Base-by-base conservation (phyloP, 1,140 invertebrate genomes). In the Chrysopa pallens region DNA sequence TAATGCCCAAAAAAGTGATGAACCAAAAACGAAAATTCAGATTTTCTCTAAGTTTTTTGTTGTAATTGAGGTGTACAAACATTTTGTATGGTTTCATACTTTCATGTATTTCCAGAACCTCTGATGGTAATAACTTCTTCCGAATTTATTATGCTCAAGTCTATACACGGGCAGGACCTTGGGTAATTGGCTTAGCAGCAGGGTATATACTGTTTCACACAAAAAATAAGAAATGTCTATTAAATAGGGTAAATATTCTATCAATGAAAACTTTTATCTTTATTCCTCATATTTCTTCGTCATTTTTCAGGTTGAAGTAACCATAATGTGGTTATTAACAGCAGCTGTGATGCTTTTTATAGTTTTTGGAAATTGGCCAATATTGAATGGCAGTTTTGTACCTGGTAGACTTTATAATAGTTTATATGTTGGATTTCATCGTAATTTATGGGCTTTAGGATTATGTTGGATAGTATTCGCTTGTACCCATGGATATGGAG, bases 391-490 rank as follows among this genome's bases (percentile, higher is more conserved):
- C 42, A 29, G 39, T 36, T 41, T 56, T 23, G 43, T 49, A 1
- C 66, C 67, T 45, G 44, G 61, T 11, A 49, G 40, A 17, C 23
- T 60, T 7, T 63, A 66, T 29, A 65, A 69, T 1, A 64, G 76
- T 1, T 59, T 78, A 11, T 84, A 80, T 48, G 71, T 69, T 1
- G 63, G 72, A 1, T 60, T 80, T 7, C 64, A 71, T 29, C 62
- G 79, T 27, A 59, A 70, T 1, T 57, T 60, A 0, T 84, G 80
- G 72, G 64, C 68, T 0, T 6, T 76, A 0, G 65, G 59, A 0
- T 42, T 85, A 4, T 64, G 66, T 1, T 83, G 79, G 77, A 62
- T 85, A 8, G 68, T 82, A 6, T 73, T 78, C 36, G 74, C 75
- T 3, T 80, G 80, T 49, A 57, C 66, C 4, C 63, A 70, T 39